phyloP scores from a whole-genome alignment of 2,888 invertebrate genomes.

The Coecobrya sp. region DNA sequence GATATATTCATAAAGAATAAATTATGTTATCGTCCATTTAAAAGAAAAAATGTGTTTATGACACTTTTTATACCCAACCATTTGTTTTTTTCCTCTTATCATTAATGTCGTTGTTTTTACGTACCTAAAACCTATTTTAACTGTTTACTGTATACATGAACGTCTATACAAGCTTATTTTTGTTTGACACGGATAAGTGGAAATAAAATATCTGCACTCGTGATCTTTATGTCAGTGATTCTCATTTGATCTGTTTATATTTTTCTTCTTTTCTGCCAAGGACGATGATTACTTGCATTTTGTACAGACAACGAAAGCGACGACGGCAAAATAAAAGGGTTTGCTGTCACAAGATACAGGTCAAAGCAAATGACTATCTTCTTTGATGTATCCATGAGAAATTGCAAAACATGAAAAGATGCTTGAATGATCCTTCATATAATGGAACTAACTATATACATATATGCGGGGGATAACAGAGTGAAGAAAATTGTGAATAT shows the following conservation, averaged over 20 bases:
- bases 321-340: background rate
- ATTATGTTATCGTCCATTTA: too few species aligned
- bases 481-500: conserved; percentile 10
- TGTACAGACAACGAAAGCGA: background rate
- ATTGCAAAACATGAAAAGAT: background rate
- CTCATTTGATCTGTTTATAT: background rate
- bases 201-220: background rate
- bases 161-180: background rate
- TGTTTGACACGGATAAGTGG: background rate
- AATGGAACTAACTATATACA: too few species aligned
- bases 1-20: too few species aligned
- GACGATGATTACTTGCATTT: conserved; percentile 1
- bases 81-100: background rate
- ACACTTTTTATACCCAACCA: too few species aligned
- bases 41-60: too few species aligned
- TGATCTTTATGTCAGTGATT: background rate
- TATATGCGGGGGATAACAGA: background rate
- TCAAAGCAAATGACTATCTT: background rate
- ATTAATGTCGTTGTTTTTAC: background rate
- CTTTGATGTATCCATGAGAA: conserved; percentile 6
- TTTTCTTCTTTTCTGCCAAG: background rate
- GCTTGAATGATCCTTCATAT: background rate
- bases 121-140: background rate
- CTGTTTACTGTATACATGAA: background rate
- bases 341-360: background rate